These are phyloP conservation scores for Ophion costatus DNA, from an alignment of 2,888 invertebrate species.

Conservation along the genomic window DNA sequence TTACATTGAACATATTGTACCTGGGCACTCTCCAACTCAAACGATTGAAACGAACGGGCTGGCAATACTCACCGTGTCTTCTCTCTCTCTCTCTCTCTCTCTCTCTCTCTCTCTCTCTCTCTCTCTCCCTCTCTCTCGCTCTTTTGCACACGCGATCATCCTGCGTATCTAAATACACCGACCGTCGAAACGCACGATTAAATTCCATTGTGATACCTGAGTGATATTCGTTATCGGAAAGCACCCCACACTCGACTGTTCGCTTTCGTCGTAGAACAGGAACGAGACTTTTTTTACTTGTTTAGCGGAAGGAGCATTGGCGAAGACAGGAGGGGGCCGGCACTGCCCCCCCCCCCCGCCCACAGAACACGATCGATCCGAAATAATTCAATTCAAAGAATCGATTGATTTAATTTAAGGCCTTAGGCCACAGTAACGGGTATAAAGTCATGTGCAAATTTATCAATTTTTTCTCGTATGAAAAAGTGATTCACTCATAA, in stretches of 20 bases:
- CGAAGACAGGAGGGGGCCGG: too few relatives aligned
- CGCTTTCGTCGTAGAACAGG: background rate
- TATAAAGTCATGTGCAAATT: too few relatives aligned
- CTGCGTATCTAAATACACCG: constrained; percentile 6
- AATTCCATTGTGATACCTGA: constrained; percentile 54
- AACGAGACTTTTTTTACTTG: background rate
- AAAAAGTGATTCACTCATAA: too few relatives aligned
- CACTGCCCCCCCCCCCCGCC: too few relatives aligned
- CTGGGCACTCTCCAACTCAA: constrained; percentile 19
- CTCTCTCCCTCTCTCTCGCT: constrained; percentile 30
- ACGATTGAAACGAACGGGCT: constrained; percentile 39
- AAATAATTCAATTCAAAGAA: too few relatives aligned
- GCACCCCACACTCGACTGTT: background rate
- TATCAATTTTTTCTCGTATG: too few relatives aligned
- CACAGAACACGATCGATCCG: too few relatives aligned
- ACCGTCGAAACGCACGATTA: constrained; percentile 47
- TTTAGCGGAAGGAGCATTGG: background rate
- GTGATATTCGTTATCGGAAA: constrained; percentile 50
- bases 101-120: constrained; percentile 20
- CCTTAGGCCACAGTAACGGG: too few relatives aligned
- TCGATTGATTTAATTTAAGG: too few relatives aligned
- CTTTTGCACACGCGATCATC: background rate
- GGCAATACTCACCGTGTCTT: constrained; percentile 30
- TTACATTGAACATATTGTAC: constrained; percentile 32
- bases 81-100: constrained; percentile 52